Conservation (phyloP, 1,140 invertebrate genomes). For the Drosophila parabipectinata region DNA sequence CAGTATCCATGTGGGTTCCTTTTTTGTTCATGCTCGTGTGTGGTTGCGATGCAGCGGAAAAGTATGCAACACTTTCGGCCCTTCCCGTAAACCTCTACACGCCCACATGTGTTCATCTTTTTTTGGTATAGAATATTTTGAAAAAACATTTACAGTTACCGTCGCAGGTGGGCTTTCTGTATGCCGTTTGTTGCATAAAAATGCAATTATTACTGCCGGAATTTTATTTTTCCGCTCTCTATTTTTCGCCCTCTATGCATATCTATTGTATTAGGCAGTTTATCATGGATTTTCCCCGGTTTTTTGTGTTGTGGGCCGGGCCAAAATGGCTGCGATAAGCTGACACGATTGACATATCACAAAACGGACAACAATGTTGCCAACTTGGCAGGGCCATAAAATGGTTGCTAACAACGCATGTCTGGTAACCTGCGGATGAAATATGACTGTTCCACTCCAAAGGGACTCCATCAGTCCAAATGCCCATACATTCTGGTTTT, state of each 20-base stretch:
- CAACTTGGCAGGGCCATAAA: slow-evolving; percentile 45
- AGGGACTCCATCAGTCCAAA: neutral
- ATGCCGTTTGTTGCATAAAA: slow-evolving; percentile 63
- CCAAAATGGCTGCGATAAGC: slow-evolving; percentile 53
- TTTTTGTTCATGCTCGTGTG: neutral
- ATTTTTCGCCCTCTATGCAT: slow-evolving; percentile 18
- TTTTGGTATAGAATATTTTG: slow-evolving; percentile 63
- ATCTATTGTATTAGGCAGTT: slow-evolving; percentile 48
- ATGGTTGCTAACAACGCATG: slow-evolving; percentile 40
- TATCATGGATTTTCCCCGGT: slow-evolving; percentile 37
- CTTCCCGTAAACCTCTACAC: slow-evolving; percentile 13
- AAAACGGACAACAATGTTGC: slow-evolving; percentile 30
- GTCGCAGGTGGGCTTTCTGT: slow-evolving; percentile 10
- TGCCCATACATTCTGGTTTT: neutral
- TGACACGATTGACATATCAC: slow-evolving; percentile 55
- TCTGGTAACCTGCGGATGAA: slow-evolving; percentile 10
- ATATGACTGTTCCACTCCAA: slow-evolving; percentile 19
- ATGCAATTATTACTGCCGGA: slow-evolving; percentile 69
- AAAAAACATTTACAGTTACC: slow-evolving; percentile 68
- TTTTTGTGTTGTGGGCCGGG: slow-evolving; percentile 12
- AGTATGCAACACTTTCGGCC: slow-evolving; percentile 42
- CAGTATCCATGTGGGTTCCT: slow-evolving; percentile 4
- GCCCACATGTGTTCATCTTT: slow-evolving; percentile 15
- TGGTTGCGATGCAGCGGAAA: slow-evolving; percentile 41
- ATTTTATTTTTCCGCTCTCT: slow-evolving; percentile 30